Percentiles rank a stretch among this genome's conserved stretches.
phyloP scores from a whole-genome alignment of 2,888 invertebrate species.

The Matsumyia berberina region DNA sequence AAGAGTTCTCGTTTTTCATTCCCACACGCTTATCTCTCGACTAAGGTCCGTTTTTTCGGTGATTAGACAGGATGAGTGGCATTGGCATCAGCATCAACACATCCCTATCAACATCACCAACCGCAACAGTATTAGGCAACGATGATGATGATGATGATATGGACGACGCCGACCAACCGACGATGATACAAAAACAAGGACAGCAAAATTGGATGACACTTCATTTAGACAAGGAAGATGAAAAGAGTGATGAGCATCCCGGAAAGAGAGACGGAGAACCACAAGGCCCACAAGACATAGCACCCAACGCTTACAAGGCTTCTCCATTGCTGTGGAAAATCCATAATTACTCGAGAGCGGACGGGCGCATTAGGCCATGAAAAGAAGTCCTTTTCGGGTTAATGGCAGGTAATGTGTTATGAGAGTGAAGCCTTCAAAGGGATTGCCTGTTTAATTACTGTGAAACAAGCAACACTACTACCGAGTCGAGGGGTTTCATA shows the following conservation, averaged over 20 bases:
- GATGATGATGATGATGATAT: not conserved
- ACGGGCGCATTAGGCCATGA: slow-evolving; percentile 65
- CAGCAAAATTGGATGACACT: slow-evolving; percentile 38
- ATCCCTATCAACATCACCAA: slow-evolving; percentile 5
- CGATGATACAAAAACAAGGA: not conserved
- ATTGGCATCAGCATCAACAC: slow-evolving; percentile 41
- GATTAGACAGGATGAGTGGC: slow-evolving; percentile 58
- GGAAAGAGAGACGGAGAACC: not conserved
- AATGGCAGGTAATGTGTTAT: slow-evolving; percentile 68
- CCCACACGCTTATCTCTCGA: slow-evolving; percentile 37
- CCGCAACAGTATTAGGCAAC: slow-evolving; percentile 23
- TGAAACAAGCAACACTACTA: slow-evolving; percentile 67
- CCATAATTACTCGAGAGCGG: slow-evolving; percentile 59
- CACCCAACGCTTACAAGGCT: slow-evolving; percentile 16
- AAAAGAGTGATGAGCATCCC: not conserved
- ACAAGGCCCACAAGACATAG: slow-evolving; percentile 3
- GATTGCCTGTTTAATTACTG: slow-evolving; percentile 62
- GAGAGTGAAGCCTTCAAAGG: slow-evolving; percentile 49
- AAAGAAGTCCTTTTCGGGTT: slow-evolving; percentile 67
- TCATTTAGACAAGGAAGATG: slow-evolving; percentile 16
- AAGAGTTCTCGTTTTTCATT: slow-evolving; percentile 10
- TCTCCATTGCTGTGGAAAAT: slow-evolving; percentile 51
- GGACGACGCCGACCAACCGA: not conserved
- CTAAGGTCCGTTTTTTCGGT: slow-evolving; percentile 34
- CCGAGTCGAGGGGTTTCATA: not conserved